Evolutionary conservation across 2,888 invertebrate species (phyloP).

Genomic region (Lochmaea crataegi): DNA sequence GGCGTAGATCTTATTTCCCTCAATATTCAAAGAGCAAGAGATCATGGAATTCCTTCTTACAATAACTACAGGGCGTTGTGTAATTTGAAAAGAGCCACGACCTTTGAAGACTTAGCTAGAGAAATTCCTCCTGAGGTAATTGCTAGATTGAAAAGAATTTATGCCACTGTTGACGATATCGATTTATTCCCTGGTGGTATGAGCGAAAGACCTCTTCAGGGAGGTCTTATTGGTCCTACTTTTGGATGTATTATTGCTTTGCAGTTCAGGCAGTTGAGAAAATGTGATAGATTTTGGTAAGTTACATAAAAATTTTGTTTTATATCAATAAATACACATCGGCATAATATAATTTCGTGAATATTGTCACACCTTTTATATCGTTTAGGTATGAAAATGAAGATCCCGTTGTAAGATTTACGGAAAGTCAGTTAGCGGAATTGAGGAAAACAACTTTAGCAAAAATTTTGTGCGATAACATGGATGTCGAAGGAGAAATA

Average conservation of each 20-base stretch:
- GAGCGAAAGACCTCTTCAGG: slow-evolving; percentile 88
- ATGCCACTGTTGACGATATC: slow-evolving; percentile 93
- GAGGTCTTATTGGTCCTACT: slow-evolving; percentile 93
- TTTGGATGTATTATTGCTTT: slow-evolving; percentile 95
- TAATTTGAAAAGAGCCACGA: slow-evolving; percentile 85
- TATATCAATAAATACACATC: background rate
- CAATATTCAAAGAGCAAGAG: slow-evolving; percentile 87
- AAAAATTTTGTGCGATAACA: slow-evolving; percentile 89
- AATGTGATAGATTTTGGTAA: slow-evolving; percentile 95
- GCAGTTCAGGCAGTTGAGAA: slow-evolving; percentile 89
- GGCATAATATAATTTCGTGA: background rate
- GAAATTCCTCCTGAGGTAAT: slow-evolving; percentile 90
- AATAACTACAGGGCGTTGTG: slow-evolving; percentile 92
- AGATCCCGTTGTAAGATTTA: slow-evolving; percentile 81
- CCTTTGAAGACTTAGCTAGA: slow-evolving; percentile 87
- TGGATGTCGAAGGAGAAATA: slow-evolving; percentile 86
- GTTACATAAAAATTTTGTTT: slow-evolving; percentile 42
- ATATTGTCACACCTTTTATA: background rate
- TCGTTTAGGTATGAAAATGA: slow-evolving; percentile 82
- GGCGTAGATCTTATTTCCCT: slow-evolving; percentile 93
- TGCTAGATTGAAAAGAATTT: slow-evolving; percentile 81
- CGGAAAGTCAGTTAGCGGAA: slow-evolving; percentile 88
- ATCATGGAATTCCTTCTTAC: slow-evolving; percentile 89
- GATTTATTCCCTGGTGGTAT: slow-evolving; percentile 96
- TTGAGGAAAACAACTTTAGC: slow-evolving; percentile 87